A percentile compares a stretch with the other conserved stretches of the same genome.
Evolutionary conservation across 2,113 vertebrate species (phyloP).

Genomic region (Caracal caracal): DNA sequence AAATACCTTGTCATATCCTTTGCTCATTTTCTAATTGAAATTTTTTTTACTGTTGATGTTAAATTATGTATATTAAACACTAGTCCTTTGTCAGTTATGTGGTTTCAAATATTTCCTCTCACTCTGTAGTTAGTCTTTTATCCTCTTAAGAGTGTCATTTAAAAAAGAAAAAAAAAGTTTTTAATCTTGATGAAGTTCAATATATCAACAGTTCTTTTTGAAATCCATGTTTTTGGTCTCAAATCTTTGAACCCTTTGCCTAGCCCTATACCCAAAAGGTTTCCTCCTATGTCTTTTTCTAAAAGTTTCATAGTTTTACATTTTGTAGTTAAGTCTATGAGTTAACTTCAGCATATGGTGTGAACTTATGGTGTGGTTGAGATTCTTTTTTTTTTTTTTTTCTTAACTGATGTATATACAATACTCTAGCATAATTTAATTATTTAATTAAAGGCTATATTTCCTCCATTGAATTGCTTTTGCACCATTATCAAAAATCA

Average conservation of each 20-base stretch:
- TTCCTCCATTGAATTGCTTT: neutral
- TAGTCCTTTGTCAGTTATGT: neutral
- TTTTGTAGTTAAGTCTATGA: neutral
- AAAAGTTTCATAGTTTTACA: neutral
- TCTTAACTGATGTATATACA: neutral
- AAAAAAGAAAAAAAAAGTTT: neutral
- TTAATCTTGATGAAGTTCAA: neutral
- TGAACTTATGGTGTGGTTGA: neutral
- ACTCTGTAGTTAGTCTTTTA: neutral
- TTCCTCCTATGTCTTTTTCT: neutral
- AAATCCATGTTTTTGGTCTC: neutral
- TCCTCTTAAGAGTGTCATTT: neutral
- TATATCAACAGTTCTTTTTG: neutral
- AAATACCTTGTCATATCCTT: neutral
- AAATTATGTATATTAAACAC: neutral
- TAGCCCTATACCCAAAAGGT: neutral
- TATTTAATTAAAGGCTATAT: neutral
- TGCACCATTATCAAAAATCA: neutral
- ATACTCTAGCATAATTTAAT: neutral
- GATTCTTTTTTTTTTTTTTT: neutral
- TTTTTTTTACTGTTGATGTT: neutral
- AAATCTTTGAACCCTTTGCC: neutral
- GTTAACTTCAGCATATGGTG: neutral
- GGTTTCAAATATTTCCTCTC: neutral
- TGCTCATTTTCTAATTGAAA: neutral